These are phyloP conservation scores for Drosophila littoralis DNA, from an alignment of 1,140 invertebrate species.

Conservation along the genomic window DNA sequence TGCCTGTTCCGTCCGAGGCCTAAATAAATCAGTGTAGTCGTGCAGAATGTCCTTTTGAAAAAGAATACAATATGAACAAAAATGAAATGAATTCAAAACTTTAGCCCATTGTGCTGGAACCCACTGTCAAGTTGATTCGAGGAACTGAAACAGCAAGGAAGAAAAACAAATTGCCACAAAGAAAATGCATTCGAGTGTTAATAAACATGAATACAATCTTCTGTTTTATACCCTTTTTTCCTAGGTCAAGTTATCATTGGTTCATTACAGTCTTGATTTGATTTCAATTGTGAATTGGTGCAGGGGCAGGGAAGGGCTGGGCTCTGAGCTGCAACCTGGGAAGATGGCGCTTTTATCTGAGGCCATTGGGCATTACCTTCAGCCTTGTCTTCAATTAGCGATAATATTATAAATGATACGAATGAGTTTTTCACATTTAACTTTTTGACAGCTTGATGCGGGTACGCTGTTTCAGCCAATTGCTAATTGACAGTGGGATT, in stretches of 20 bases:
- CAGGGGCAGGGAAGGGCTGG: not conserved
- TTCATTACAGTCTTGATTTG: constrained; percentile 27
- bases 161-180: constrained; percentile 28
- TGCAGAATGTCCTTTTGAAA: constrained; percentile 55
- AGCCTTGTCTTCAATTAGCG: constrained; percentile 65
- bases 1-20: constrained; percentile 10
- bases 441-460: constrained; percentile 79
- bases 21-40: constrained; percentile 52
- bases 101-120: constrained; percentile 35
- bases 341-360: constrained; percentile 23
- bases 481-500: constrained; percentile 75
- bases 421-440: constrained; percentile 78
- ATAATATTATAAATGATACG: constrained; percentile 77
- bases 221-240: constrained; percentile 19
- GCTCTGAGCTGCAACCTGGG: not conserved
- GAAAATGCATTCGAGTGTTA: constrained; percentile 65
- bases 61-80: constrained; percentile 29
- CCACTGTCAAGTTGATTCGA: not conserved
- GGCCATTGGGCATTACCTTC: constrained; percentile 33
- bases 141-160: constrained; percentile 3
- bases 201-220: constrained; percentile 46
- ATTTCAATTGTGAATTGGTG: constrained; percentile 2
- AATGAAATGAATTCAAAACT: constrained; percentile 40
- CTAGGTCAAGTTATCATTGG: constrained; percentile 18
- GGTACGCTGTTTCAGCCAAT: constrained; percentile 66